Base-by-base conservation (phyloP, 2,113 vertebrate genomes). In the Zosterops hypoxanthus region DNA sequence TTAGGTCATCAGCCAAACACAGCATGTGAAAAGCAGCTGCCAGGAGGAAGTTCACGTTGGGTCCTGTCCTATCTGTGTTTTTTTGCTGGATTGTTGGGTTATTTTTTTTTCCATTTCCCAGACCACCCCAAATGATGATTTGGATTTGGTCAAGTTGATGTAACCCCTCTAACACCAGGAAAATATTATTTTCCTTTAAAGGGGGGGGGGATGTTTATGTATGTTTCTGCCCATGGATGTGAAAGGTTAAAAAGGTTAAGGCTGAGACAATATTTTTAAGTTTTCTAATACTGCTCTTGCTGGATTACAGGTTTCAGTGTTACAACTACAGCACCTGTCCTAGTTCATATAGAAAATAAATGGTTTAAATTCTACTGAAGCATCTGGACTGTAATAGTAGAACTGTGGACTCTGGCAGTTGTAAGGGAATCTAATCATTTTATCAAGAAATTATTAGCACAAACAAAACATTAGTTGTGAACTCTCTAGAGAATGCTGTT, bases 1-100 rank as follows among this genome's bases (percentile, higher is more conserved):
- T 96, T 90, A 95, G 85, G 79, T 96, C 94, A 96, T 86, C 80
- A 90, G 76, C 85, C 53, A 80, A 96, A 59, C 64, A 20, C 88
- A 86, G 92, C 85, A 84, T 92, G 76, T 0, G 2, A 94, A 80
- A 28, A 90, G 88, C 92, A 93, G 92, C 94, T 96, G 94, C 94
- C 86, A 93, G 80, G 79, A 95, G 90, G 82, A 77, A 68, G 90
- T 90, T 97, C 79, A 64, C 12, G 3, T 78, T 92, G 90, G 88
- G 88, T 93, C 44, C 44, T 88, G 92, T 75, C 0, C 0, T 86
- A 81, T 83, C 71, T 95, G 26, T 85, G 53, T 2, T 44, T 57
- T 80, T 59, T 64, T 50, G 28, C 44, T 53, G 49, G n/a, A 36
- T 56, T 76, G 28, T 59, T 47, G 24, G 12, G 14, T 50, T 53